These are phyloP conservation scores for Pteropus rufus DNA, from an alignment of 2,797 vertebrate species.

Conservation along the genomic window DNA sequence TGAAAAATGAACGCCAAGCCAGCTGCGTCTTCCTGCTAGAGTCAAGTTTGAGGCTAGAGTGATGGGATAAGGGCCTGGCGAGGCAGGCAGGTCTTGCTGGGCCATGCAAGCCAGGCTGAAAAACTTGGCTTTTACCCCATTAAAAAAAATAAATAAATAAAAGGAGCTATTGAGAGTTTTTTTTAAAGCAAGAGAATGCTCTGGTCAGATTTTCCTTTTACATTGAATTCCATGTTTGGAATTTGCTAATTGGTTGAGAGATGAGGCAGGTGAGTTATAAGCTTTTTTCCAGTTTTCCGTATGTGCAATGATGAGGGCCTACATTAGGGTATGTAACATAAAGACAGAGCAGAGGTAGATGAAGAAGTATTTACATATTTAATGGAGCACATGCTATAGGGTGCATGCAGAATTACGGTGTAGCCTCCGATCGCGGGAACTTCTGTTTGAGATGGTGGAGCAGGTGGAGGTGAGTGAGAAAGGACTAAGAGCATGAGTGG, in stretches of 20 bases:
- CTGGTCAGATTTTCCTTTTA: not conserved
- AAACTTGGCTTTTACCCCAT: not conserved
- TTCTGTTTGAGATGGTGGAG: not conserved
- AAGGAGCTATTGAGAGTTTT: not conserved
- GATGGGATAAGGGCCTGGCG: not conserved
- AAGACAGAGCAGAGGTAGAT: not conserved
- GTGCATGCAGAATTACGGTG: not conserved
- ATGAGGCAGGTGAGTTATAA: not conserved
- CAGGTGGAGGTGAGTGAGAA: not conserved
- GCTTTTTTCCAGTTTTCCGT: not conserved
- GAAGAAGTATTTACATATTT: not conserved
- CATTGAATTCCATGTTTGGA: not conserved
- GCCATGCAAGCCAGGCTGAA: not conserved
- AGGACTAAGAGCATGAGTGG: not conserved
- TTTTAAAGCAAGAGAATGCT: not conserved
- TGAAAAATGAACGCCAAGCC: accelerated
- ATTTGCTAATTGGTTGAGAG: not conserved
- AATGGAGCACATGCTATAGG: accelerated
- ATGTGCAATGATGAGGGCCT: not conserved
- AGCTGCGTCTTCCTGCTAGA: not conserved
- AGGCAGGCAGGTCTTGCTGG: not conserved
- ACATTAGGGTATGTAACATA: not conserved
- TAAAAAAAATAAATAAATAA: not conserved
- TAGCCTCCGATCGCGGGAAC: not conserved
- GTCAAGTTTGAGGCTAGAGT: not conserved